phyloP scores from a whole-genome alignment of 1,140 invertebrate genomes.

The Drosophila tsacasi region DNA sequence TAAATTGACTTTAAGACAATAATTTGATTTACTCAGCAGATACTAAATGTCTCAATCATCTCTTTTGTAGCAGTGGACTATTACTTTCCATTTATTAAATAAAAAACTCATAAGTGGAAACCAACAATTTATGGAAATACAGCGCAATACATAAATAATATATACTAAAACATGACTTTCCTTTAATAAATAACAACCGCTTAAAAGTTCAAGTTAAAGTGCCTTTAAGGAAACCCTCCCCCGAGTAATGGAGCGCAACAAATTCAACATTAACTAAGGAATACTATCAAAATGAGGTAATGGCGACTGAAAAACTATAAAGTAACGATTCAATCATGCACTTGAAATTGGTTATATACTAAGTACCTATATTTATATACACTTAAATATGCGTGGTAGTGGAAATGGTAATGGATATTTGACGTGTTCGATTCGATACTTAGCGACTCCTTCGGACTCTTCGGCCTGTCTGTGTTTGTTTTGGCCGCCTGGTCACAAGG shows the following conservation, averaged over 20 bases:
- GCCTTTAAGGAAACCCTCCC: neutral
- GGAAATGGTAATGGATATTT: conserved; percentile 45
- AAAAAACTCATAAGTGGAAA: neutral
- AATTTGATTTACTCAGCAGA: neutral
- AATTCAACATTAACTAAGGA: conserved; percentile 24
- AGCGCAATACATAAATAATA: neutral
- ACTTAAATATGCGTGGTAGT: conserved; percentile 41
- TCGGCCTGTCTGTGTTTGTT: conserved; percentile 26
- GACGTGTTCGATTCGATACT: conserved; percentile 44
- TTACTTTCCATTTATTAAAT: neutral
- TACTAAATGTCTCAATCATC: neutral
- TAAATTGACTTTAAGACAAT: neutral
- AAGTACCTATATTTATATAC: conserved; percentile 21
- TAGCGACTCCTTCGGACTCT: conserved; percentile 16
- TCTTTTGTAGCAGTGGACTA: too few relatives aligned
- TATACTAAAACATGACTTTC: neutral
- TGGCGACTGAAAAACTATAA: neutral
- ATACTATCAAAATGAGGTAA: conserved; percentile 38
- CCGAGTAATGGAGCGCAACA: conserved; percentile 22
- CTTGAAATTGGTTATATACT: conserved; percentile 29
- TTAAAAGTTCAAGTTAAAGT: neutral
- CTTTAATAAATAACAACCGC: neutral
- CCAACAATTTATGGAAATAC: neutral
- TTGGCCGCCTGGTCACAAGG: conserved; percentile 47
- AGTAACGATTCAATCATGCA: conserved; percentile 24